Evolutionary conservation across 2,797 vertebrate species (phyloP).

Genomic region (Artibeus lituratus): DNA sequence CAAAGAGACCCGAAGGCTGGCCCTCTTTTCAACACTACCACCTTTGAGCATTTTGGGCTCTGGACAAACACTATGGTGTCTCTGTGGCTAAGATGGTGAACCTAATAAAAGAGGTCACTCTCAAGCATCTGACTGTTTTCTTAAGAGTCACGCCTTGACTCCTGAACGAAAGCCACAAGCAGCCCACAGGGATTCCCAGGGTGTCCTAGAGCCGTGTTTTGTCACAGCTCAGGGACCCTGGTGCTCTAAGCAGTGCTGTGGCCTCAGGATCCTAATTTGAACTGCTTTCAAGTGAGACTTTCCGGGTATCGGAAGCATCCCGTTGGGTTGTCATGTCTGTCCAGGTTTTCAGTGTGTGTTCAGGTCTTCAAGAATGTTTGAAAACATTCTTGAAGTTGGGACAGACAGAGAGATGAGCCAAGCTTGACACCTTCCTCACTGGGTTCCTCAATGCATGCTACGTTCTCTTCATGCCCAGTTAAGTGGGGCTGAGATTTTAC

Average conservation of each 20-base stretch:
- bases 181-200: constrained; percentile 90
- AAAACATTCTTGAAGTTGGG: neutral
- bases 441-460: neutral
- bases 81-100: constrained; percentile 93
- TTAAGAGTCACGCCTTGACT: constrained; percentile 87
- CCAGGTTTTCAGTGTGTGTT: neutral
- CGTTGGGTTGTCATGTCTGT: neutral
- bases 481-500: neutral
- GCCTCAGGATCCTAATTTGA: constrained; percentile 81
- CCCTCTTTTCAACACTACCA: constrained; percentile 90
- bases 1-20: constrained; percentile 95
- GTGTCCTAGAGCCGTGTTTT: constrained; percentile 87
- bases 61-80: constrained; percentile 91
- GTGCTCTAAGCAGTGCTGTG: constrained; percentile 80
- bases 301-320: constrained; percentile 47
- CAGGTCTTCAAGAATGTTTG: neutral
- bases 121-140: constrained; percentile 89
- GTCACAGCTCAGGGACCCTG: constrained; percentile 85
- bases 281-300: constrained; percentile 84
- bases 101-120: constrained; percentile 95
- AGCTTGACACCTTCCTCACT: neutral
- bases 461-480: neutral
- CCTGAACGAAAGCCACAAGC: constrained; percentile 87
- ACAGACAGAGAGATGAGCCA: neutral
- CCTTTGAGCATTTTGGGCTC: constrained; percentile 92